Evolutionary conservation across 2,113 vertebrate genomes (phyloP), one percentile per base, ranked within the genome.

Genomic region (Epinephelus fuscoguttatus): DNA sequence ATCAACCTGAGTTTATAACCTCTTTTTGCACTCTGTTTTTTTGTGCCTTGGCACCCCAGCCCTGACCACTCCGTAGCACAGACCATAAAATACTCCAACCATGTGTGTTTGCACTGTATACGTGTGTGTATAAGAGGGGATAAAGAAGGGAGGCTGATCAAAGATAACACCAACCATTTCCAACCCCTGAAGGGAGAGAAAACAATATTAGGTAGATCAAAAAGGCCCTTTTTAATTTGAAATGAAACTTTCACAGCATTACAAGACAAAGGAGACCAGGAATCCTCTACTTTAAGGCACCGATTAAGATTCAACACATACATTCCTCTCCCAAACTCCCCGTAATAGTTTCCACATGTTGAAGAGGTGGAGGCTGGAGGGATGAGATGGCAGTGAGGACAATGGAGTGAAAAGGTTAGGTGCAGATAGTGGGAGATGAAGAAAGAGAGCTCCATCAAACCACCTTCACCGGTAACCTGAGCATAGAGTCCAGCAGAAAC

Each of bases 321-420:
- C 93, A 93, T 95, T 95, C 92, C 90, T 90, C 90, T 90, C 89
- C 77, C 88, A 84, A 94, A 94, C 89, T 91, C 90, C 87, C 81
- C 47, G 52, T 95, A 95, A 96, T 94, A 89, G 81, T 91, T 95
- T 95, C 94, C 94, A 96, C 91, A 94, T 96, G 94, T 94, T 92
- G 80, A 87, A 84, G 79, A 89, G 64, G 84, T 83, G 80, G 78
- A 85, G 69, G 85, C 81, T 72, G 80, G 64, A 86, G 78, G 57
- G 66, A 77, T 56, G 53, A 33, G 80, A 84, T 81, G 47, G 68
- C 73, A 66, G 77, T 15, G 40, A 64, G 84, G 82, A 78, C 78
- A 79, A 40, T 72, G 56, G 56, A 78, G 70, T 64, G 80, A 84
- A 87, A 78, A 86, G 77, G 66, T 82, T 83, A 47, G 71, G 76